These are phyloP conservation scores for Xiphorhynchus erythropygius DNA, from an alignment of 2,797 vertebrate genomes.

Conservation along the genomic window DNA sequence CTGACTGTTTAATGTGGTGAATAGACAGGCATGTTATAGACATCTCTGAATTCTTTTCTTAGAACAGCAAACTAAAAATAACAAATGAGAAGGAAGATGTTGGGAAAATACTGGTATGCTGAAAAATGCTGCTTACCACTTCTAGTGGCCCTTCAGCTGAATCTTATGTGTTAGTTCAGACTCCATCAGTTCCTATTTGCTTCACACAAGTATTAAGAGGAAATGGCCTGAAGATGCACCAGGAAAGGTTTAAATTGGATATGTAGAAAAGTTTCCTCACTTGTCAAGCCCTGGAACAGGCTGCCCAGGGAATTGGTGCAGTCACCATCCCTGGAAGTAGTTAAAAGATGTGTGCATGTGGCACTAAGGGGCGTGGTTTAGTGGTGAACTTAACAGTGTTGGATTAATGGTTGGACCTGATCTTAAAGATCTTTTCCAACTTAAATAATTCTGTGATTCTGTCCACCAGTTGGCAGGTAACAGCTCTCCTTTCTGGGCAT, in stretches of 20 bases:
- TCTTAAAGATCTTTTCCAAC: background rate
- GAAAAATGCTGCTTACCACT: background rate
- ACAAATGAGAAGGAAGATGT: background rate
- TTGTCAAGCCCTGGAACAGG: background rate
- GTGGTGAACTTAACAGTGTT: background rate
- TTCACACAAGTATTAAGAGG: background rate
- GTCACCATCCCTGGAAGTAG: accelerated
- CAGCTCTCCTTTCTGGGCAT: background rate
- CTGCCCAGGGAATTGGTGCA: background rate
- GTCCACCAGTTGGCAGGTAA: accelerated
- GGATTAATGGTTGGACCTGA: background rate
- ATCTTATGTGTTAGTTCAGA: background rate
- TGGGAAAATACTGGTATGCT: background rate
- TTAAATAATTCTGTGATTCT: background rate
- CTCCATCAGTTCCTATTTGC: background rate
- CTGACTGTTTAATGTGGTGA: accelerated
- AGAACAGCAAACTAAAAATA: background rate
- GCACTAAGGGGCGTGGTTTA: background rate
- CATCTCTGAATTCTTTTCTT: background rate
- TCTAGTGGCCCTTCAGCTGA: background rate
- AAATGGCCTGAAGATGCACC: too few species aligned
- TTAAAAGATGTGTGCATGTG: background rate
- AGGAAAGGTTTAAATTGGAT: background rate
- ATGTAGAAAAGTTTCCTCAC: background rate
- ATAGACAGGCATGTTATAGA: background rate